Evolutionary conservation across 2,888 invertebrate species (phyloP).

Genomic region (Drosophila limbata): DNA sequence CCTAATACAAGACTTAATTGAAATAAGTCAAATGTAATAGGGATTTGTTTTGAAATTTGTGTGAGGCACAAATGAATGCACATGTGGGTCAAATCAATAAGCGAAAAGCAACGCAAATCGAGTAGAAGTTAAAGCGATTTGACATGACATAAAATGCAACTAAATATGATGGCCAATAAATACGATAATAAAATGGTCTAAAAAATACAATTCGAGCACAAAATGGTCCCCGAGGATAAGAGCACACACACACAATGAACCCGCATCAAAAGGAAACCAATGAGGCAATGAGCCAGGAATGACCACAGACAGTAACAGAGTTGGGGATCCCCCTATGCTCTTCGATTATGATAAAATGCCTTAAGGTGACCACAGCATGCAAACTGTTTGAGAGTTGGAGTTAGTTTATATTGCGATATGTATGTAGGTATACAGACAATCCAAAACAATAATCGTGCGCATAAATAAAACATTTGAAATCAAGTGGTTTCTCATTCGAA

Average conservation of each 20-base stretch:
- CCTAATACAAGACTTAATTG: conserved; percentile 27
- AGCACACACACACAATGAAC: conserved; percentile 56
- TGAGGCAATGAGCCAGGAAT: conserved; percentile 61
- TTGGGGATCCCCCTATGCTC: conserved; percentile 26
- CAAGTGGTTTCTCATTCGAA: conserved; percentile 70
- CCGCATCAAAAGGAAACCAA: conserved; percentile 71
- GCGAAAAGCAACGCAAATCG: conserved; percentile 26
- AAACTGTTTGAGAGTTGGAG: conserved; percentile 23
- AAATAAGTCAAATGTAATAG: conserved; percentile 14
- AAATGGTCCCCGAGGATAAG: conserved; percentile 51
- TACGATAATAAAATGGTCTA: conserved; percentile 66
- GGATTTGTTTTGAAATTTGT: conserved; percentile 2
- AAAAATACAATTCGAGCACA: conserved; percentile 56
- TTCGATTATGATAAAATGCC: conserved; percentile 78
- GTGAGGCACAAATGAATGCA: neutral
- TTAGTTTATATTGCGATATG: conserved; percentile 6
- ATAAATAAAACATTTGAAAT: conserved; percentile 78
- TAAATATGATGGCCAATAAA: conserved; percentile 75
- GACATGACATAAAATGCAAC: conserved; percentile 53
- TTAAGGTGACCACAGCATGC: conserved; percentile 67
- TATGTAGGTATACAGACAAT: conserved; percentile 27
- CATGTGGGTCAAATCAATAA: conserved; percentile 60
- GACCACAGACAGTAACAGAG: conserved; percentile 50
- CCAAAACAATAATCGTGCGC: conserved; percentile 76
- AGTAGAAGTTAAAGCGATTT: conserved; percentile 55